Evolutionary conservation across 2,113 vertebrate species (phyloP).

Genomic region (Podarcis raffonei): DNA sequence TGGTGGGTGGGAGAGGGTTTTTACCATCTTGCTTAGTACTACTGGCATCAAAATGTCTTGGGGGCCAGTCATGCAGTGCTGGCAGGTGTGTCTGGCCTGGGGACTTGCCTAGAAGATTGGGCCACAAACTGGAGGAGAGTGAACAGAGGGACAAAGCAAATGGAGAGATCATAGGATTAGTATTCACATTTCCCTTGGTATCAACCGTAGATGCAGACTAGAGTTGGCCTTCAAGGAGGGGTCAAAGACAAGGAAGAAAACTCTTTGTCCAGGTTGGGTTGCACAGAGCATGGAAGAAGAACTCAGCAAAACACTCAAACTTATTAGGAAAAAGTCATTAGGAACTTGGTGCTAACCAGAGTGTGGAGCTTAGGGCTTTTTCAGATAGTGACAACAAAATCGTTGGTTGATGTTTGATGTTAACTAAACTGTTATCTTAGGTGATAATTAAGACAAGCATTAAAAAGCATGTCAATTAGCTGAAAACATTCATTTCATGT

Average conservation of each 20-base stretch:
- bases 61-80: background rate
- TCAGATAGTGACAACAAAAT: constrained; percentile 1
- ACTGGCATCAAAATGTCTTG: background rate
- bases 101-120: background rate
- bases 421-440: constrained; percentile 23
- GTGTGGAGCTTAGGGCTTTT: background rate
- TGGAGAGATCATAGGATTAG: background rate
- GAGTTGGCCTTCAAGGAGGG: background rate
- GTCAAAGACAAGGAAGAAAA: background rate
- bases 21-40: background rate
- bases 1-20: background rate
- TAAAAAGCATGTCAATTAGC: constrained; percentile 8
- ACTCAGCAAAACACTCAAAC: constrained; percentile 11
- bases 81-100: background rate
- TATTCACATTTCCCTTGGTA: background rate
- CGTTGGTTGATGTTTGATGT: background rate
- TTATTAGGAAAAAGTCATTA: background rate
- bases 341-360: background rate
- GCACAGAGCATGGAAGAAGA: background rate
- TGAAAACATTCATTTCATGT: constrained; percentile 28
- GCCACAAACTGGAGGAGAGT: background rate
- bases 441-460: constrained; percentile 26
- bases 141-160: background rate
- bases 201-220: background rate
- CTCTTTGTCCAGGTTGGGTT: background rate